Percentiles rank a stretch among this genome's conserved stretches.
Evolutionary conservation across 1,140 invertebrate species (phyloP).

Genomic region (Pygmarrhopalites habei): DNA sequence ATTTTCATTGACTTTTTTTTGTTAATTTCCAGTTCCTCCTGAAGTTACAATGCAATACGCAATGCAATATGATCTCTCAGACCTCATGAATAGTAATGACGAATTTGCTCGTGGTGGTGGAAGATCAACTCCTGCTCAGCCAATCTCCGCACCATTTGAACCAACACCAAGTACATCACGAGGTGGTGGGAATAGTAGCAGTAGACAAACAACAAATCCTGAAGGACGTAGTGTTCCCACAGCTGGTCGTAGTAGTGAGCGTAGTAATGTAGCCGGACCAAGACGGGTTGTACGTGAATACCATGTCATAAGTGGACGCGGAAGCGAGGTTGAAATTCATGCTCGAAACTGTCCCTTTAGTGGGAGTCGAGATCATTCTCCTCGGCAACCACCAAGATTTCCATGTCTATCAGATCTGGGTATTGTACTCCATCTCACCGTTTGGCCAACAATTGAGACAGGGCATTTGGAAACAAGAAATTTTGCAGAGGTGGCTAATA

Average conservation of each 20-base stretch:
- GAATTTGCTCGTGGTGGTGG: neutral
- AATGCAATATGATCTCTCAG: conserved; percentile 12
- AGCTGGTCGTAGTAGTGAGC: neutral
- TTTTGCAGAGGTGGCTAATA: conserved; percentile 9
- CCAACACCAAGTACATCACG: conserved; percentile 17
- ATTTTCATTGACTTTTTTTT: too few relatives aligned
- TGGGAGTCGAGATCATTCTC: conserved; percentile 10
- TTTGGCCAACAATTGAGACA: conserved; percentile 37
- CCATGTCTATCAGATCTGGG: conserved; percentile 32
- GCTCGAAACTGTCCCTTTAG: conserved; percentile 34
- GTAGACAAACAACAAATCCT: neutral
- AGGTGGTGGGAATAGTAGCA: neutral
- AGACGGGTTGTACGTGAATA: conserved; percentile 19
- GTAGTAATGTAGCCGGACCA: neutral
- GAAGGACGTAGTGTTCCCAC: neutral
- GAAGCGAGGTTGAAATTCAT: conserved; percentile 21
- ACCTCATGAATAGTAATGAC: neutral
- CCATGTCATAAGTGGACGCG: conserved; percentile 11
- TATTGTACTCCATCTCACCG: conserved; percentile 15
- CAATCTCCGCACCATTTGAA: neutral
- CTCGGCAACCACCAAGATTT: conserved; percentile 32
- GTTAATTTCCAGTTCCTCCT: conserved; percentile 25
- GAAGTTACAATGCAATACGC: conserved; percentile 32
- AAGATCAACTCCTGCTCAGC: too few relatives aligned
- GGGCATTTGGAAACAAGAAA: conserved; percentile 25